Base-by-base conservation (phyloP, 2,888 invertebrate genomes). In the Mythimna impura region DNA sequence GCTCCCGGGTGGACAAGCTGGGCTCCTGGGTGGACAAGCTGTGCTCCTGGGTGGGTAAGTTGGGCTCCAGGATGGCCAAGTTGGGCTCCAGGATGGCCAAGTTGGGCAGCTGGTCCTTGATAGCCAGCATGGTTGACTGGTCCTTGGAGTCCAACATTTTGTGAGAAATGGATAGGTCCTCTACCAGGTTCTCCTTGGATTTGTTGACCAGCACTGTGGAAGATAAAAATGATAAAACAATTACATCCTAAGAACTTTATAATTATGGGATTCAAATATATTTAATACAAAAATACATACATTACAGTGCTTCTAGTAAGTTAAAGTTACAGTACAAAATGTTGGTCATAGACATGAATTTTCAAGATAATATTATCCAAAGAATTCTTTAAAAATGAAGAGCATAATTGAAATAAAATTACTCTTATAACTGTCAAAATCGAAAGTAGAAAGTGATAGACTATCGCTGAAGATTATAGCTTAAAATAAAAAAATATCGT, bases 61-160 rank as follows among this genome's bases (percentile, higher is more conserved):
- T 55, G 55, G 1, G 55, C 55, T 22, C 62, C 64, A 62, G 71
- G 86, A 34, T 84, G 62, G 43, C 63, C 36, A 36, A 80, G 90
- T 65, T 87, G 89, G 50, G 66, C 78, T 22, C 62, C 64, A 62
- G 71, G 86, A 34, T 84, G 62, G 43, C 63, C 36, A 36, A 80
- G 90, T 65, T 87, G 89, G 50, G 66, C 78, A n/a, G 79, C 74
- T 34, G 86, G 83, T 73, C 86, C 82, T 17, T 82, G 81, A 10
- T 76, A 86, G 34, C 80, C 82, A 1, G 76, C 73, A 3, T 86
- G 84, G 60, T 86, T 87, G 3, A 80, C 66, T 3, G 88, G 89
- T 52, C 85, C 89, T 73, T 93, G 94, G 5, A 93, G 85, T 7
- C 89, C 87, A 0, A 91, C 84, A 36, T 89, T 81, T 77, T 94